These are phyloP conservation scores for Acrobasis repandana DNA, from an alignment of 2,888 invertebrate species.

Conservation along the genomic window DNA sequence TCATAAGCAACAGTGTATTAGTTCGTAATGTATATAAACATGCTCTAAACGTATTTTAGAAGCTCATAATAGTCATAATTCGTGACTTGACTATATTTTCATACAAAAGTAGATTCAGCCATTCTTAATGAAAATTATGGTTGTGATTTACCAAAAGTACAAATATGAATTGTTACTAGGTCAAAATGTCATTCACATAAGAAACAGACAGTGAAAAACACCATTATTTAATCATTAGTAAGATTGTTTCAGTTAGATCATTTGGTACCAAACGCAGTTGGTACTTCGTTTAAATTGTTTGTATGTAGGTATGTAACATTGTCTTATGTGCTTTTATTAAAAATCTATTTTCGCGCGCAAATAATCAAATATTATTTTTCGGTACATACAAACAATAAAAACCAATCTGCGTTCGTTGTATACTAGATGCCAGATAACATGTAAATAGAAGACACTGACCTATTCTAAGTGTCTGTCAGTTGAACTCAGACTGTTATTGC, in stretches of 20 bases:
- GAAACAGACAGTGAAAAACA: neutral
- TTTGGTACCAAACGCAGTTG: neutral
- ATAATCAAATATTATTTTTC: no score
- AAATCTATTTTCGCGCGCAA: no score
- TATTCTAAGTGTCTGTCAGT: neutral
- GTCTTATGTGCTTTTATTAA: no score
- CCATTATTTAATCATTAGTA: neutral
- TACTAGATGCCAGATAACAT: neutral
- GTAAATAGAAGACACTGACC: neutral
- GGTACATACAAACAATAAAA: neutral
- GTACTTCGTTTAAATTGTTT: neutral
- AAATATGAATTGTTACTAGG: neutral
- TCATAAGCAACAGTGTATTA: neutral
- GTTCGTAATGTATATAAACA: neutral
- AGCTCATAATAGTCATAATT: neutral
- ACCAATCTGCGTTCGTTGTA: neutral
- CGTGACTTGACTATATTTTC: neutral
- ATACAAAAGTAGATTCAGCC: constrained; percentile 1
- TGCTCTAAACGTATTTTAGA: neutral
- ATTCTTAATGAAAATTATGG: neutral
- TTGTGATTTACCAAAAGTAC: neutral
- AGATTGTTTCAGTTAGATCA: neutral
- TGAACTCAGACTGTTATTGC: no score
- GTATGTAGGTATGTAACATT: no score
- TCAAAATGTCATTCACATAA: neutral